Evolutionary conservation across 2,113 vertebrate species (phyloP).

Genomic region (Cebidichthys violaceus): DNA sequence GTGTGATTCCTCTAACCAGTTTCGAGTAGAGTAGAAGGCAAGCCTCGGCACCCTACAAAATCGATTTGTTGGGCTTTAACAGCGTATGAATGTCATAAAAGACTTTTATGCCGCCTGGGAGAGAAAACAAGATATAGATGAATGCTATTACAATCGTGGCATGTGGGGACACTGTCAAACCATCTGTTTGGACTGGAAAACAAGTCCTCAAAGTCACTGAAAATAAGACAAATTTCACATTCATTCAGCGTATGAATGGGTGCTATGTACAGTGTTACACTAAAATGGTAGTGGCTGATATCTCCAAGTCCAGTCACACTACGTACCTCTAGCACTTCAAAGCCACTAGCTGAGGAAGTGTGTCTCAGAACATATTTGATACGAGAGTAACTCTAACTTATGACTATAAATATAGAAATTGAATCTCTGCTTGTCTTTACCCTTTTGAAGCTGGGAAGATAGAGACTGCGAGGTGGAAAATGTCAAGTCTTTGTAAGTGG

Average conservation of each 20-base stretch:
- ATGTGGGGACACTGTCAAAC: constrained; percentile 23
- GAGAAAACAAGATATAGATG: constrained; percentile 65
- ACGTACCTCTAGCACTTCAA: constrained; percentile 3
- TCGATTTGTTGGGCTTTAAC: constrained; percentile 61
- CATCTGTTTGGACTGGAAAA: constrained; percentile 25
- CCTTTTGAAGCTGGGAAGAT: constrained; percentile 52
- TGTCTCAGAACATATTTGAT: constrained; percentile 49
- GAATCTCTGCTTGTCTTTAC: constrained; percentile 60
- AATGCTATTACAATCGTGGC: constrained; percentile 56
- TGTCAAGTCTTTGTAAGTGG: constrained; percentile 74
- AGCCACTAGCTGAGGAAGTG: constrained; percentile 31
- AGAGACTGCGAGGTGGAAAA: constrained; percentile 62
- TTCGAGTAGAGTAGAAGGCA: constrained; percentile 52
- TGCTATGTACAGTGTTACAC: background rate
- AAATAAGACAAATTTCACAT: background rate
- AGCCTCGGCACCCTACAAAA: constrained; percentile 49
- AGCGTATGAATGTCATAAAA: constrained; percentile 57
- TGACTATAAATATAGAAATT: constrained; percentile 60
- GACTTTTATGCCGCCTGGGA: constrained; percentile 33
- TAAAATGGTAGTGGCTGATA: background rate
- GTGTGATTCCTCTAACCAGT: constrained; percentile 44
- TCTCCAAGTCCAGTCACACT: background rate
- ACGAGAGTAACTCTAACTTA: constrained; percentile 58
- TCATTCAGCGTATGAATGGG: constrained; percentile 6
- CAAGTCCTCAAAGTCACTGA: background rate